phyloP scores from a whole-genome alignment of 2,113 vertebrate species.

The Copsychus sechellarum region DNA sequence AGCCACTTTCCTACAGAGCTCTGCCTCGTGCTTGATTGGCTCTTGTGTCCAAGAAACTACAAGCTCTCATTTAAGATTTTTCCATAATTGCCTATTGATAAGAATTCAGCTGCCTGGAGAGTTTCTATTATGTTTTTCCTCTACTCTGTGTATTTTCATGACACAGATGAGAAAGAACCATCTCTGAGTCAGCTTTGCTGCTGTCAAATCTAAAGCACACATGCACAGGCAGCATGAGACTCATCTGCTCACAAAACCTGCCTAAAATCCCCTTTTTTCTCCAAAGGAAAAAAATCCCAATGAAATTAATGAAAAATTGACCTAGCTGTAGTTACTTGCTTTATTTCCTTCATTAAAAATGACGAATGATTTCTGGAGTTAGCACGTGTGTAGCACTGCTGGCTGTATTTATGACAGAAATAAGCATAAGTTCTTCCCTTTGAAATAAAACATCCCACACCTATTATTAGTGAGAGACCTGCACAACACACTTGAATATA shows the following conservation, averaged over 20 bases:
- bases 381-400: not conserved
- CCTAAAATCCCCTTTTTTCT: not conserved
- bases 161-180: not conserved
- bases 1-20: not conserved
- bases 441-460: not conserved
- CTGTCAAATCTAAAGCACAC: not conserved
- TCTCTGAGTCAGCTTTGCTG: not conserved
- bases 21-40: not conserved
- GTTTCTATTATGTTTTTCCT: not conserved
- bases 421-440: not conserved
- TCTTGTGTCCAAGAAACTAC: not conserved
- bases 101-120: not conserved
- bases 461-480: not conserved
- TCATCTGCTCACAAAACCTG: not conserved
- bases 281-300: not conserved
- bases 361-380: not conserved
- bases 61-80: not conserved
- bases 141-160: not conserved
- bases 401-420: slow-evolving; percentile 24
- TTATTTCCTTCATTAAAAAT: slow-evolving; percentile 53
- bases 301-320: not conserved
- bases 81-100: not conserved
- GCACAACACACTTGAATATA: not conserved
- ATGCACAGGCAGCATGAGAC: not conserved
- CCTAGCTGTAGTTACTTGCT: not conserved